Base-by-base conservation (phyloP, 2,113 vertebrate genomes). In the Notarius quadriscutis region DNA sequence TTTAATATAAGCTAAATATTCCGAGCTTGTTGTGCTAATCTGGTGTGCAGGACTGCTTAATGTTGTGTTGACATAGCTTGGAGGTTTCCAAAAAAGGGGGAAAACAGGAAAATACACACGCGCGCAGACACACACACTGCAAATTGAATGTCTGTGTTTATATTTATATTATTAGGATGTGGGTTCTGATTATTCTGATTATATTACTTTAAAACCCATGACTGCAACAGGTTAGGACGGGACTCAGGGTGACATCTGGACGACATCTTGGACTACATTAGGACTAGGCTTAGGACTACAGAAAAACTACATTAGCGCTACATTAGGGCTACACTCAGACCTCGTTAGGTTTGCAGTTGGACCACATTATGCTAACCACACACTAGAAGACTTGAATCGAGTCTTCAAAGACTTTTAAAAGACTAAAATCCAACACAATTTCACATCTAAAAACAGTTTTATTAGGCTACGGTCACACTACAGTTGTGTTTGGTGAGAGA, bases 401-500 rank as follows among this genome's bases (percentile, higher is more conserved):
- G 41, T 41, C 41, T 41, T 41, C 41, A 41, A 41, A 41, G 41
- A 41, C 41, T 41, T 41, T 41, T 41, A 41, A 41, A 41, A 41
- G 41, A 41, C 41, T 41, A 41, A 41, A 41, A 41, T 41, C 41
- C 0, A 41, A 41, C 41, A 41, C 41, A 2, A 41, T 41, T 41
- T 41, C 41, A 41, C 41, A 41, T 41, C 41, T 41, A 41, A 41
- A 41, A 41, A 41, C 41, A 41, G 41, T 41, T 3, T 41, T 41
- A 41, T 41, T 41, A 41, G 41, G 41, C 41, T 4, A 41, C 3
- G 4, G 41, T 41, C n/a, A n/a, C n/a, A n/a, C n/a, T n/a, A n/a
- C n/a, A n/a, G n/a, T n/a, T n/a, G n/a, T n/a, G 34, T 34, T 34
- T 99, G 94, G 98, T 99, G 93, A 96, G 92, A 20, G 53, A 22